Evolutionary conservation across 2,113 vertebrate genomes (phyloP), one percentile per base, ranked within the genome.

Genomic region (Vombatus ursinus): DNA sequence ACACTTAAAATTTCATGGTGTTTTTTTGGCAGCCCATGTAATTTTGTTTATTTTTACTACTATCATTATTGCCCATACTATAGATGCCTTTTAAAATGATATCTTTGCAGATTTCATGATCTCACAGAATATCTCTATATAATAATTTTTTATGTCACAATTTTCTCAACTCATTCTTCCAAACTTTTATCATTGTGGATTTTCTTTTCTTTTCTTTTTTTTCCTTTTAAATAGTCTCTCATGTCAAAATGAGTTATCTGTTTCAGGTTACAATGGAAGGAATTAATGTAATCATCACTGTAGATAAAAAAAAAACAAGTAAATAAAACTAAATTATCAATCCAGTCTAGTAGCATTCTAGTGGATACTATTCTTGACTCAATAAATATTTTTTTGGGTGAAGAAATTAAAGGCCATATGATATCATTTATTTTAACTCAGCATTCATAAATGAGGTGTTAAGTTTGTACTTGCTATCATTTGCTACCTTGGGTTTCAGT

Each of bases 191-290:
- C 9, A 92, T 19, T 91, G 7, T 91, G 31, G 10, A 12, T 31
- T 11, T 61, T 61, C 28, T 52, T 61, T 16, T 68, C 48, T 49
- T 49, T 49, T 49, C 48, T 68, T 68, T 37, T 1, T 68, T 68
- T 37, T 1, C 31, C 11, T 68, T 68, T 68, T 37, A 68, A 16
- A 68, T 37, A 68, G 31, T 12, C 12, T 68, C 31, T 68, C 61
- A 68, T 92, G n/a, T 84, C 92, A 91, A 44, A 50, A 49, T 31
- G 37, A 93, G 91, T 93, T 49, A 77, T 51, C 89, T 47, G 3
- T 68, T 94, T 94, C 90, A 52, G 25, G 6, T 95, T 93, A 50
- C 23, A 96, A 52, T 94, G 94, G 95, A 9, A 77, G 37, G 89
- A 91, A 94, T 16, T 90, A 95, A 92, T 37, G 8, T 90, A 16